phyloP scores from a whole-genome alignment of 2,797 vertebrate species.

The Aulostomus chinensis region DNA sequence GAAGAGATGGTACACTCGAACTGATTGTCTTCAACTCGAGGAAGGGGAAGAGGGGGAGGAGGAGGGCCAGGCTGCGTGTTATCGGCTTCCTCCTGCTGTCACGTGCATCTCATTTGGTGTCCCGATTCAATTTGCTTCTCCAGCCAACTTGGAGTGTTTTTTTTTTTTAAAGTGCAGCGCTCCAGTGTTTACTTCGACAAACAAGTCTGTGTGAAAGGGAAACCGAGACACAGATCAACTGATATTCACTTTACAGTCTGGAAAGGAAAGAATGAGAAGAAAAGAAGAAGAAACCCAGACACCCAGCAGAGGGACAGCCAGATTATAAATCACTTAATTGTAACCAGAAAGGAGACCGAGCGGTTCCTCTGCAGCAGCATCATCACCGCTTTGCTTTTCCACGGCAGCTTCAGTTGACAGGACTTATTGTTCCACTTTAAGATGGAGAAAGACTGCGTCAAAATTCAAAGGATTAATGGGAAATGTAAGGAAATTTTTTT shows the following conservation, averaged over 20 bases:
- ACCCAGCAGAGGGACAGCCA: slow-evolving; percentile 42
- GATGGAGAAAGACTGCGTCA: slow-evolving; percentile 38
- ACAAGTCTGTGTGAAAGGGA: slow-evolving; percentile 18
- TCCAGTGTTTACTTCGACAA: slow-evolving; percentile 8
- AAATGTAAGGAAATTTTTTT: not conserved
- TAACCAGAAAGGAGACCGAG: slow-evolving; percentile 57
- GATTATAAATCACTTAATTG: slow-evolving; percentile 65
- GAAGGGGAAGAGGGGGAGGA: not conserved
- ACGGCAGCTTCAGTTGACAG: slow-evolving; percentile 29
- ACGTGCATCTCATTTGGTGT: not conserved
- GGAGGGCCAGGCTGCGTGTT: not conserved
- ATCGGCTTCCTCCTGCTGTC: not conserved
- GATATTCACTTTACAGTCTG: slow-evolving; percentile 11
- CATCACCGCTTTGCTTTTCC: slow-evolving; percentile 48
- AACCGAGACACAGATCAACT: not conserved
- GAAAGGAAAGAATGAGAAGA: slow-evolving; percentile 17
- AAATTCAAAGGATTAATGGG: not conserved
- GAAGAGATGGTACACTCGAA: not conserved
- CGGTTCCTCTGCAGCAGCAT: slow-evolving; percentile 14
- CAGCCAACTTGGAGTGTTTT: not conserved
- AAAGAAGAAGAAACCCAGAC: slow-evolving; percentile 40
- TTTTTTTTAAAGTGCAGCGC: not conserved
- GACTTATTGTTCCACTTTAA: slow-evolving; percentile 40
- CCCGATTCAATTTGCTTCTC: not conserved
- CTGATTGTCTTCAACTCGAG: too few relatives aligned